Base-by-base conservation (phyloP, 2,113 vertebrate genomes). In the Fukomys damarensis region DNA sequence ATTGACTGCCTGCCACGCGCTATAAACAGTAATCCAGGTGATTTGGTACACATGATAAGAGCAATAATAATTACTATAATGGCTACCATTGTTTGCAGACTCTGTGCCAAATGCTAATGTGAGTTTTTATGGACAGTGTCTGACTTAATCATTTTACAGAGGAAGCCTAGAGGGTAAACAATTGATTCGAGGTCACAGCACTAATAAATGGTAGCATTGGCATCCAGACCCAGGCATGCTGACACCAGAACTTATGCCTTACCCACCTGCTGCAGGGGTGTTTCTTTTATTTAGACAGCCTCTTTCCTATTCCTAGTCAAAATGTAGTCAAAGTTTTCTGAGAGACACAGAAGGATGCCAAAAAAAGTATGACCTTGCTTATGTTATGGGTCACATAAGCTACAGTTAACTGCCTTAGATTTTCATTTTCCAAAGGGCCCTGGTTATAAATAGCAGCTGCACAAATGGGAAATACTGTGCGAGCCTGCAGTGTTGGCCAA, bases 361-460 rank as follows among this genome's bases (percentile, higher is more conserved):
- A 49, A 19, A 77, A 65, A 82, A 91, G 28, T 52, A 8, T 88
- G 84, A 94, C 95, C 95, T 82, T 70, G 7, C 76, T 97, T 95
- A 56, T 74, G 20, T 92, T 81, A 76, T 63, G 56, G 93, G 93
- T 92, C 94, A 95, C 38, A 72, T 65, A 90, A 76, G 95, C 91
- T 93, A 59, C 59, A 90, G 92, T 89, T 87, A 95, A 85, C 85
- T 81, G 81, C 58, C 81, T 97, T 92, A 84, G 81, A 65, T 97
- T 96, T 92, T 92, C 84, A 81, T 96, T 96, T 96, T 96, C 95
- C 82, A 82, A 93, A 95, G 81, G 52, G 92, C 59, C 59, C 41
- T 3, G 4, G 85, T 92, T 97, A 97, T 93, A 97, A 96, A 98
- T 98, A 98, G 97, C 87, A 92, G 8, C 22, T 54, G 76, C n/a